Evolutionary conservation across 1,140 invertebrate genomes (phyloP).

Genomic region (Hyposmocoma kahamanoa): DNA sequence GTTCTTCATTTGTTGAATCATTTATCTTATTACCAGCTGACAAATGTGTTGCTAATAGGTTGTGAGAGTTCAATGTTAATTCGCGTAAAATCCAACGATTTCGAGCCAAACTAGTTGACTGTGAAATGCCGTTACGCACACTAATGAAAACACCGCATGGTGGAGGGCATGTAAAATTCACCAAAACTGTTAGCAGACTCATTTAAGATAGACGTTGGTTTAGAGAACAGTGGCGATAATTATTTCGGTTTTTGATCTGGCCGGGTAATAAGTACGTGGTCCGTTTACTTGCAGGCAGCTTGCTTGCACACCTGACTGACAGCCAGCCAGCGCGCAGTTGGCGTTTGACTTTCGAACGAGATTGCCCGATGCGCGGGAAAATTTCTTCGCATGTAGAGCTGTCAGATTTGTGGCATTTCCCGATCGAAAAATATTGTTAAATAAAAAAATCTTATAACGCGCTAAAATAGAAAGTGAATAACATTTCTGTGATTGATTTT

Average conservation of each 20-base stretch:
- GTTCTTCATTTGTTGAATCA: too few relatives aligned
- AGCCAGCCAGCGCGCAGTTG: conserved; percentile 39
- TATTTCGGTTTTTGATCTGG: conserved; percentile 35
- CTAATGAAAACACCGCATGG: background rate
- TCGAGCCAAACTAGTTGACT: background rate
- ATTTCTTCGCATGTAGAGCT: too few relatives aligned
- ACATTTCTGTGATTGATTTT: too few relatives aligned
- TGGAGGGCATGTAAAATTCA: background rate
- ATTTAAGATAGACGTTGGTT: conserved; percentile 17
- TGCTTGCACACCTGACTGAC: conserved; percentile 27
- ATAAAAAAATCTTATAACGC: too few relatives aligned
- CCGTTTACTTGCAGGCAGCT: conserved; percentile 27
- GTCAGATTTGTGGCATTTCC: too few relatives aligned
- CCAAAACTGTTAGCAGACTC: conserved; percentile 10
- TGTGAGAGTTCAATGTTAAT: conserved; percentile 1
- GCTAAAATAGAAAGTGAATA: too few relatives aligned
- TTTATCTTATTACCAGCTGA: too few relatives aligned
- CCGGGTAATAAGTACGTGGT: conserved; percentile 35
- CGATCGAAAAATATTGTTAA: too few relatives aligned
- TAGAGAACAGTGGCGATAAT: conserved; percentile 17
- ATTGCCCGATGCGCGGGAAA: conserved; percentile 29
- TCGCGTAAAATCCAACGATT: background rate
- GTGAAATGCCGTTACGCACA: background rate
- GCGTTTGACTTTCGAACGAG: conserved; percentile 62
- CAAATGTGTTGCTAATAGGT: too few relatives aligned